phyloP scores from a whole-genome alignment of 2,113 vertebrate genomes.

The Ascaphus truei region DNA sequence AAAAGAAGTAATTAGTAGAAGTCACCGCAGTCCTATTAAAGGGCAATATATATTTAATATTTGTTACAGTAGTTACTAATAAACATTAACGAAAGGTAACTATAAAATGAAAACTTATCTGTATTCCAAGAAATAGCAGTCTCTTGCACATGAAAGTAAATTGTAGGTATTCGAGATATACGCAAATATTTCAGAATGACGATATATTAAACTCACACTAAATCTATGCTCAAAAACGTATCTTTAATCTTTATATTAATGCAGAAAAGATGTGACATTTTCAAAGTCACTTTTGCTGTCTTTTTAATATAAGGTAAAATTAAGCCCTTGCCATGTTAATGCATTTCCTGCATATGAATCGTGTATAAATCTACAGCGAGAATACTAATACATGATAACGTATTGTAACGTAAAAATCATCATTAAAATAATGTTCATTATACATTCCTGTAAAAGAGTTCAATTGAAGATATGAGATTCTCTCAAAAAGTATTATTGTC shows the following conservation, averaged over 20 bases:
- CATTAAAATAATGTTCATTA: neutral
- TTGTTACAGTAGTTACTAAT: too few relatives aligned
- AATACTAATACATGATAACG: slow-evolving; percentile 11
- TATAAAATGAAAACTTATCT: too few relatives aligned
- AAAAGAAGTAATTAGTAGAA: too few relatives aligned
- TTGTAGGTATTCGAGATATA: neutral
- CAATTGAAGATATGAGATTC: slow-evolving; percentile 8
- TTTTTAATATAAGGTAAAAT: neutral
- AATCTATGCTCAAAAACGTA: neutral
- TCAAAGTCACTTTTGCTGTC: neutral
- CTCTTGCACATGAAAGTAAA: neutral
- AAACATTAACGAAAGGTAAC: too few relatives aligned
- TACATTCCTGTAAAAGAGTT: neutral
- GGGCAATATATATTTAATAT: too few relatives aligned
- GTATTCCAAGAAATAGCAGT: neutral
- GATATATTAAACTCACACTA: neutral
- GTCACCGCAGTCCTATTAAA: too few relatives aligned
- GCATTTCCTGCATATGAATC: neutral
- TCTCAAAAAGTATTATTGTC: neutral
- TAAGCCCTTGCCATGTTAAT: neutral
- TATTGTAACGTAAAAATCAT: neutral
- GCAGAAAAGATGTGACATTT: neutral
- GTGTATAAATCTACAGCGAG: neutral
- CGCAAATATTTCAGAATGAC: neutral
- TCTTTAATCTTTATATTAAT: neutral